Percentiles rank a stretch among this genome's conserved stretches.
phyloP scores from a whole-genome alignment of 2,888 invertebrate genomes.

The Craniophora ligustri region DNA sequence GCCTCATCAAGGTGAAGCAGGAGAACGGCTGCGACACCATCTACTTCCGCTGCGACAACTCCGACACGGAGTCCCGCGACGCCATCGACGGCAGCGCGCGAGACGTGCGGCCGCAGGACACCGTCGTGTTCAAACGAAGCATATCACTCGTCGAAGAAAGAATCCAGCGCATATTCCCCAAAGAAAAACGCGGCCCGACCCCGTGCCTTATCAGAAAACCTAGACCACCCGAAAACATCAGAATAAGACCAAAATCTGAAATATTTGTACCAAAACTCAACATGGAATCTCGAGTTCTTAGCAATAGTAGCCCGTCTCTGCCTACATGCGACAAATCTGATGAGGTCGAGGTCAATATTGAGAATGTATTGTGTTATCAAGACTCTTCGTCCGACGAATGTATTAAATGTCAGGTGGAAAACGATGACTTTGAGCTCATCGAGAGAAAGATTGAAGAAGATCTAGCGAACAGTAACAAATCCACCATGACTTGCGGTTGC shows the following conservation, averaged over 20 bases:
- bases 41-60: constrained; percentile 80
- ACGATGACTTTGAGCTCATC: constrained; percentile 78
- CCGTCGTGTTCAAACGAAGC: constrained; percentile 81
- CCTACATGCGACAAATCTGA: constrained; percentile 61
- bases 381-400: constrained; percentile 85
- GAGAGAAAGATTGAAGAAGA: constrained; percentile 80
- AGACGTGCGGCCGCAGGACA: constrained; percentile 65
- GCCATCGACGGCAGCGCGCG: constrained; percentile 69
- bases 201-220: constrained; percentile 45
- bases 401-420: constrained; percentile 70
- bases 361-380: constrained; percentile 79
- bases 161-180: constrained; percentile 75
- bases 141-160: constrained; percentile 81
- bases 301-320: constrained; percentile 78
- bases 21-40: constrained; percentile 83
- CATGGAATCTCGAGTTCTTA: constrained; percentile 67
- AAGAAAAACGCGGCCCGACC: constrained; percentile 65
- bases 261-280: constrained; percentile 61
- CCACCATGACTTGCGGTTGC: constrained; percentile 66
- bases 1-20: constrained; percentile 82
- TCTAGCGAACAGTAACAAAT: constrained; percentile 59
- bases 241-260: constrained; percentile 69
- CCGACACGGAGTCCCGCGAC: constrained; percentile 77
- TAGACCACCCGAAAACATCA: constrained; percentile 45
- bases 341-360: constrained; percentile 80